Evolutionary conservation across 30 jellyfish, hydroid and myxozoan species (phyloP), one percentile per base, ranked within the genome.

Genomic region (Sanderia malayensis): DNA sequence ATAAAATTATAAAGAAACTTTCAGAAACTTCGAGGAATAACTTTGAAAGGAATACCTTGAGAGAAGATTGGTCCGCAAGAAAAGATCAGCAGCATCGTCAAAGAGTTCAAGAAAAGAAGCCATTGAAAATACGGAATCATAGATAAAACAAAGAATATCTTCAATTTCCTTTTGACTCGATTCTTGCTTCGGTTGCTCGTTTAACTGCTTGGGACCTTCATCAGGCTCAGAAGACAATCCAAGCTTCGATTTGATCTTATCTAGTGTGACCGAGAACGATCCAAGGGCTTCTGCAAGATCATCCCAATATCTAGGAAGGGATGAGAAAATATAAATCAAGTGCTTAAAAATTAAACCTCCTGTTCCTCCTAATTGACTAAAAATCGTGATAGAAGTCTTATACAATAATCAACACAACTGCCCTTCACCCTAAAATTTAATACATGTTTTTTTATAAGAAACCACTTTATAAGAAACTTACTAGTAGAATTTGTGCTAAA

Each of bases 231-330:
- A 47, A 25, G 44, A 6, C 32, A 66, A 58, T 7, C 68, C 34
- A 25, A 86, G 70, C 46, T 72, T 80, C 10, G 64, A 89, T 23
- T 79, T 46, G 10, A 86, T 74, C 10, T 68, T 79, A 32, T 66
- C 82, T 19, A 88, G 24, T 0, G 91, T 70, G 18, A 61, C 41
- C 58, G 76, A 44, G 32, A 88, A 46, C 4, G 86, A 71, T 22
- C 65, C 79, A 2, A 88, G 44, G 26, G 97, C 94, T 55, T 53
- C 57, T 22, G 46, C 78, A 17, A 88, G 37, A 49, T 88, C 97
- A 75, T 55, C 59, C 81, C 73, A 88, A 64, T 88, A 88, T 44
- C 96, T 87, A 29, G 11, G 31, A 58, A 58, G n/a, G n/a, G n/a
- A n/a, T n/a, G n/a, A n/a, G n/a, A n/a, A n/a, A n/a, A n/a, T n/a